Base-by-base conservation (phyloP, 2,113 vertebrate species). In the Psephotus haematonotus region DNA sequence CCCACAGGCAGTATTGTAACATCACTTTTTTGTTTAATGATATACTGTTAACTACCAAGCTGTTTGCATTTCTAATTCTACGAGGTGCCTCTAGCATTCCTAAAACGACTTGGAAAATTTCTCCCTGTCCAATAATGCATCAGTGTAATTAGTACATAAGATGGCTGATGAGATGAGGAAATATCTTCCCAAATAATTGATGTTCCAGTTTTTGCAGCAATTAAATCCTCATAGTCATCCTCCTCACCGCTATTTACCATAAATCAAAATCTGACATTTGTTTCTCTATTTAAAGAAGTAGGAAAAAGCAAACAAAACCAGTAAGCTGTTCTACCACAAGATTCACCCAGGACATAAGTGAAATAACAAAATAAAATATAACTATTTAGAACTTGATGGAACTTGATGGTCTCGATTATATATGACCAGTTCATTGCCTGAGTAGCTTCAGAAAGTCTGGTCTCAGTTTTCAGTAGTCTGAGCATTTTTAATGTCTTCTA, bases 51-150 rank as follows among this genome's bases (percentile, higher is more conserved):
- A 72, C 55, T 62, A 84, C 67, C 64, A 55, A 81, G 43, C 64
- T 93, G 31, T 94, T 95, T 84, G 86, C 47, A 43, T 78, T 93
- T 96, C 59, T 80, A 47, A 72, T 82, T 88, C 63, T 74, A 81
- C 46, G 24, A 53, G 82, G 69, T 75, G 69, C 77, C 83, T 89
- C 43, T 74, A 91, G 92, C 83, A n/a, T 78, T 91, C 57, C 74
- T 87, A 67, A 82, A 92, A 64, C 33, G 68, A 50, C 91, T 94
- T 75, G 92, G 77, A 88, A 92, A 50, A 75, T 91, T 90, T 67
- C 64, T 92, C 76, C 80, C 76, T 91, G 55, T 79, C 72, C 68
- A 84, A 75, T 82, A 93, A 92, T 90, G 81, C 50, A 68, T 89
- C 88, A 77, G 4, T 87, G 91, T 95, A 84, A 93, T 95, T 95